Base-by-base conservation (phyloP, 2,888 invertebrate genomes). In the Tipula lateralis region DNA sequence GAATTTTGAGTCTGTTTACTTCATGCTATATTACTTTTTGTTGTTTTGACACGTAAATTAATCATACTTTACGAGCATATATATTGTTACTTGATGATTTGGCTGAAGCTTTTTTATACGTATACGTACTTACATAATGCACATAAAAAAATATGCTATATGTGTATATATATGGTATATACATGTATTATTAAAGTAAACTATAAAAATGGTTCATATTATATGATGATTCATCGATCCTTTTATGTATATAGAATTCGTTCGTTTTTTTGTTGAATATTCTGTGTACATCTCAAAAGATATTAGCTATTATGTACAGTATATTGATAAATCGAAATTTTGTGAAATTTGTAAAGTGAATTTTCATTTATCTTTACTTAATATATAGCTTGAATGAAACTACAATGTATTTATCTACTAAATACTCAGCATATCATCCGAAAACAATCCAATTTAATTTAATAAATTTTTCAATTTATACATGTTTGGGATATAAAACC, bases 11-110 rank as follows among this genome's bases (percentile, higher is more conserved):
- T 24, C 24, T 19, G 66, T 66, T 66, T 66, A 66, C 66, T 66
- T 66, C 19, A 66, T 66, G 7, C 19, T 66, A 66, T 5, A 24
- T n/a, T 19, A 44, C 16, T 66, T 50, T 66, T 66, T 66, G 66
- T 66, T 66, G 66, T 66, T 66, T 66, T 66, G 66, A 66, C 66
- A 66, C 66, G 66, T 66, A 66, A 66, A 66, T 66, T 66, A 66
- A 66, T 66, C 66, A 66, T 66, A 66, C 24, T 66, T 66, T 66
- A n/a, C n/a, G n/a, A n/a, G n/a, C n/a, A n/a, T n/a, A n/a, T n/a
- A 66, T 66, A 66, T 66, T 66, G 66, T 66, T 66, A 24, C 66
- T 66, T 66, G 66, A 66, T 66, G 66, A 66, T 66, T 66, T 66
- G 66, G 66, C 66, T 66, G 24, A 66, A 66, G 24, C 16, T 12